Evolutionary conservation across 2,888 invertebrate genomes (phyloP), one percentile per base, ranked within the genome.

Genomic region (Apamea crenata): DNA sequence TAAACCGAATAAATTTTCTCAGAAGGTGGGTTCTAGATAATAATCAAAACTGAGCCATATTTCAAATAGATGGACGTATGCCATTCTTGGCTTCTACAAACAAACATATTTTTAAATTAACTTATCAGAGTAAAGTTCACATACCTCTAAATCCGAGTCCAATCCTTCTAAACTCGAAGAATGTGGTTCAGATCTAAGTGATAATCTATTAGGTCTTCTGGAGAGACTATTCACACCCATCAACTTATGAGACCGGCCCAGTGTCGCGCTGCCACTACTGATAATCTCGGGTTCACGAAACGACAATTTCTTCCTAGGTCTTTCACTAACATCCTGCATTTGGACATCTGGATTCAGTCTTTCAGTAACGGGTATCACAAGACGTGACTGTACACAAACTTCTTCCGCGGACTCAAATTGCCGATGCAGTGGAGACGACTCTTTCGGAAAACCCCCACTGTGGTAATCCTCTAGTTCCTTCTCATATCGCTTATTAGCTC

Each of bases 261-360:
- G 76, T 10, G 95, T 95, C 56, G 94, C 93, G 88, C 92, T 94
- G 36, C 93, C 92, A 80, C 93, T 92, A 76, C 92, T 94, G 83
- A 98, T 97, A 72, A 98, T 98, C 95, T 98, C 98, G 7, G 99
- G 99, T 91, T 99, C 99, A 82, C 98, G 98, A 94, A 99, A 99
- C 16, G 99, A 99, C 21, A 99, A 96, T 93, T 99, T 99, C 94
- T 99, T 99, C 77, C 98, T 97, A 0, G 98, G 98, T 89, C 98
- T 96, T 91, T 97, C 98, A 88, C 93, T 93, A 44, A 89, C 83
- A 71, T 97, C 97, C 69, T 91, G 94, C 76, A 90, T 87, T 69
- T 92, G 92, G 40, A 92, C 87, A 61, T 96, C 96, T 86, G 93
- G 93, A 80, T 88, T 90, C 89, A 91, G 95, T 95, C 94, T 97